Conservation (phyloP, 2,113 vertebrate genomes). For the Ophiodon elongatus region DNA sequence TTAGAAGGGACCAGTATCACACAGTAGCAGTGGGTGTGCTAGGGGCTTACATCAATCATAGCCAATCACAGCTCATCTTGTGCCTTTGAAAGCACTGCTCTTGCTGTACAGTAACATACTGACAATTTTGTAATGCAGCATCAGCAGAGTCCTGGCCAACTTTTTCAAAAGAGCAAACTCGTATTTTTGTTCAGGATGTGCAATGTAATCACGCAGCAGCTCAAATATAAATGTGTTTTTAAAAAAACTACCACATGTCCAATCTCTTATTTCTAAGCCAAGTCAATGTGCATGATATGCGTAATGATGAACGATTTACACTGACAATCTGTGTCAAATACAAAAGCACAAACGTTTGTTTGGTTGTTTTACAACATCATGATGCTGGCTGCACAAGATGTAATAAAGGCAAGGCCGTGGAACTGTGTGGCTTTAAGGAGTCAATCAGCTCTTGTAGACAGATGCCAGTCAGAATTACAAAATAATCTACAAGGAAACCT, state of each 20-base stretch:
- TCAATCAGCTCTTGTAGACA: neutral
- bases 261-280: neutral
- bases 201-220: neutral
- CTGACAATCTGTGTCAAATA: neutral
- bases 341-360: neutral
- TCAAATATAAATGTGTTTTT: neutral
- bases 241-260: neutral
- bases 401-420: neutral
- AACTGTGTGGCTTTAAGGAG: neutral
- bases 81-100: conserved; percentile 8
- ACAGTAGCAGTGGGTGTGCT: neutral
- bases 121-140: conserved; percentile 8
- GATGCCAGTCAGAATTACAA: neutral
- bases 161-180: conserved; percentile 7
- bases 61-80: conserved; percentile 16
- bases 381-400: neutral
- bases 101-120: neutral
- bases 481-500: neutral
- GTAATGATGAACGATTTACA: neutral
- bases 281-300: neutral
- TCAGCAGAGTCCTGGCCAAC: conserved; percentile 10
- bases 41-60: conserved; percentile 14
- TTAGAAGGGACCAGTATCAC: neutral
- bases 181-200: neutral
- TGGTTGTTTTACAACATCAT: conserved; percentile 8